Base-by-base conservation (phyloP, 1,140 invertebrate genomes). In the Episyrphus balteatus region DNA sequence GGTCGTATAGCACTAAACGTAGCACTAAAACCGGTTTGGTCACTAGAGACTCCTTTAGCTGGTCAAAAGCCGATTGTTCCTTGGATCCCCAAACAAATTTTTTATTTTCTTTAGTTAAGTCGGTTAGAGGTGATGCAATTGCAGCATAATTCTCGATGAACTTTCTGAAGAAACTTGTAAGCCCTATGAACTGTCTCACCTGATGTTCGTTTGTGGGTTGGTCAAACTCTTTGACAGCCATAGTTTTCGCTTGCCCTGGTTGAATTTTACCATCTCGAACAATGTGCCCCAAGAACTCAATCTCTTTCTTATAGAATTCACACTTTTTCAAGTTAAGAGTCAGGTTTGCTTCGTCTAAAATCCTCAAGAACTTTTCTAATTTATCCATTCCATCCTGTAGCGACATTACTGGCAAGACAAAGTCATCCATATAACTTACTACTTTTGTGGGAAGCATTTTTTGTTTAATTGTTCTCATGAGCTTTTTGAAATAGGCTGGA, bases 81-180 rank as follows among this genome's bases (percentile, higher is more conserved):
- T 50, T 37, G 46, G 44, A 17, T 5, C 42, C 47, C 49, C 53
- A 52, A n/a, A 18, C 21, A 50, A 58, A 56, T n/a, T 42, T 30
- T 6, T 26, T n/a, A 40, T 47, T 30, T 39, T 36, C 43, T n/a
- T 34, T 47, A 12, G n/a, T n/a, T n/a, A n/a, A n/a, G n/a, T n/a
- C n/a, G n/a, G n/a, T n/a, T n/a, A n/a, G n/a, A n/a, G n/a, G n/a
- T n/a, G n/a, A n/a, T n/a, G n/a, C n/a, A n/a, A n/a, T n/a, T n/a
- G n/a, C n/a, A n/a, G n/a, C n/a, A n/a, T n/a, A n/a, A n/a, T n/a
- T n/a, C n/a, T n/a, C n/a, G n/a, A n/a, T n/a, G n/a, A n/a, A n/a
- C n/a, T n/a, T n/a, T n/a, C n/a, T n/a, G n/a, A n/a, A n/a, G n/a
- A n/a, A n/a, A n/a, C n/a, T n/a, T n/a, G n/a, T n/a, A n/a, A n/a